phyloP scores from a whole-genome alignment of 1,140 invertebrate genomes.

The Agrilus planipennis region DNA sequence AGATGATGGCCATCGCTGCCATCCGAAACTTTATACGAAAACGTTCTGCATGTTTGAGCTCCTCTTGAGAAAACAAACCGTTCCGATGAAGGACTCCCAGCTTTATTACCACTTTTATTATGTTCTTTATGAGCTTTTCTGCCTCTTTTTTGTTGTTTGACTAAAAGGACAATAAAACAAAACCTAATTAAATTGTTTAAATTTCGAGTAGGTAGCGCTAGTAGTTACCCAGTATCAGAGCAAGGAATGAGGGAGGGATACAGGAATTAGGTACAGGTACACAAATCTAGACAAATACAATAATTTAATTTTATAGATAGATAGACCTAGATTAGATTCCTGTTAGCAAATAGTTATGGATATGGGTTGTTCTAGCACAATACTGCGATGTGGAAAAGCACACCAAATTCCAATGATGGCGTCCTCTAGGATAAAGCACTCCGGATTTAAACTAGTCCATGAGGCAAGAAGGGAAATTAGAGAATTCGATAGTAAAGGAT shows the following conservation, averaged over 20 bases:
- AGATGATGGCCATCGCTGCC: conserved; percentile 70
- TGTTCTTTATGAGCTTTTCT: conserved; percentile 90
- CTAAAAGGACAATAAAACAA: conserved; percentile 22
- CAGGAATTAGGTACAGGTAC: no score
- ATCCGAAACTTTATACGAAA: conserved; percentile 56
- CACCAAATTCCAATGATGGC: no score
- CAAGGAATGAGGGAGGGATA: no score
- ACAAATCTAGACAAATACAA: background rate
- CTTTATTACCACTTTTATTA: conserved; percentile 95
- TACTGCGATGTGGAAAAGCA: no score
- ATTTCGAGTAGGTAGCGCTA: background rate
- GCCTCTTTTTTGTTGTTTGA: conserved; percentile 79
- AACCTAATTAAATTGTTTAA: conserved; percentile 7
- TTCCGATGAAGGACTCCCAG: conserved; percentile 75
- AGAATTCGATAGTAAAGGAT: no score
- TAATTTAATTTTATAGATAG: background rate
- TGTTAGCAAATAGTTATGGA: no score
- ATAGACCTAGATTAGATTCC: no score
- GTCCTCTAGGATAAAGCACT: no score
- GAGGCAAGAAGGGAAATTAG: no score
- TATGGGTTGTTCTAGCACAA: no score
- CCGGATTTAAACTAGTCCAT: no score
- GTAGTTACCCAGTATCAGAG: no score
- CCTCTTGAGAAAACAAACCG: conserved; percentile 65
- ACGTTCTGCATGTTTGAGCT: conserved; percentile 57